phyloP scores from a whole-genome alignment of 2,113 vertebrate species.

The Ailurus styani region DNA sequence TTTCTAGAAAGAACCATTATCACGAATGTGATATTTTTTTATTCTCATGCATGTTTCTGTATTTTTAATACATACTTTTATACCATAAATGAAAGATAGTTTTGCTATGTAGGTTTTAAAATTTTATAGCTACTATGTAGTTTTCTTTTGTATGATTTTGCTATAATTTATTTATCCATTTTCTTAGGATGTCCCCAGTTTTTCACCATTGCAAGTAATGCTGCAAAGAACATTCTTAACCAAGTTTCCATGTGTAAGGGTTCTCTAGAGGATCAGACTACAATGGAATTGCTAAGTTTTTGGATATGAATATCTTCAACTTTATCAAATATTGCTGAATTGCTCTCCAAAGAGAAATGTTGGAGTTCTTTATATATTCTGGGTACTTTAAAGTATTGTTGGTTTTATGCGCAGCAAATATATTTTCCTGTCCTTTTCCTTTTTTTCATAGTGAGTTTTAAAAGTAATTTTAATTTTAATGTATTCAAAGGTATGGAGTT shows the following conservation, averaged over 20 bases:
- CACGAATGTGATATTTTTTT: neutral
- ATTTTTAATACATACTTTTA: conserved; percentile 21
- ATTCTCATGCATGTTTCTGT: neutral
- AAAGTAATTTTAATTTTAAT: conserved; percentile 28
- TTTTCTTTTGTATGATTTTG: conserved; percentile 18
- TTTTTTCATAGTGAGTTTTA: neutral
- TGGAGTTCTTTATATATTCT: neutral
- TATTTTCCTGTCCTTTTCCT: neutral
- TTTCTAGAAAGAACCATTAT: neutral
- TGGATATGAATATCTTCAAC: neutral
- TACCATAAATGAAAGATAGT: neutral
- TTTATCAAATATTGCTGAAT: conserved; percentile 36
- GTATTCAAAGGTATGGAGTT: neutral
- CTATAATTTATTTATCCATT: neutral
- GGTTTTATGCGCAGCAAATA: neutral
- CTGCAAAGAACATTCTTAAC: neutral
- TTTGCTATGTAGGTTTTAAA: neutral
- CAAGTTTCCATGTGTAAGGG: neutral
- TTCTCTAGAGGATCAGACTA: neutral
- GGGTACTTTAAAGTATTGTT: neutral
- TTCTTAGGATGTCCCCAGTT: neutral
- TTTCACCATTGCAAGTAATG: neutral
- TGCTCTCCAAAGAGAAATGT: neutral
- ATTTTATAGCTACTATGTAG: neutral
- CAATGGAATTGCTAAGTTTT: conserved; percentile 19